phyloP scores from a whole-genome alignment of 2,113 vertebrate species.

The Vulpes lagopus region DNA sequence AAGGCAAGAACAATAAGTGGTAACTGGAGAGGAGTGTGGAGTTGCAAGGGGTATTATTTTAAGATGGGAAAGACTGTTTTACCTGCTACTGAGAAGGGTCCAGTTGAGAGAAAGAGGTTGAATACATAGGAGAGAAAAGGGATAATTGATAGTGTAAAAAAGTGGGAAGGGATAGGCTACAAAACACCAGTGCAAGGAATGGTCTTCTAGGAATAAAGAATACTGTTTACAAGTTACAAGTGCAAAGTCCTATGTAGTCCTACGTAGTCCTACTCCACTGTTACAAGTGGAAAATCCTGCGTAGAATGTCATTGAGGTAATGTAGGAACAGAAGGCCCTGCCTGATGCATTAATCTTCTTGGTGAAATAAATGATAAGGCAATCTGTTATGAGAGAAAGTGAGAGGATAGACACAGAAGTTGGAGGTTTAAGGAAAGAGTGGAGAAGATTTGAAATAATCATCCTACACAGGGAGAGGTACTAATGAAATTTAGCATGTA shows the following conservation, averaged over 20 bases:
- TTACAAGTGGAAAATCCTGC: neutral
- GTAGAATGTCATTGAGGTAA: neutral
- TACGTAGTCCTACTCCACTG: neutral
- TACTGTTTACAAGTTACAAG: neutral
- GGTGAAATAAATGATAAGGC: neutral
- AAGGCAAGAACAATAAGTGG: neutral
- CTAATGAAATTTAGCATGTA: conserved; percentile 14
- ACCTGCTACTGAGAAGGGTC: neutral
- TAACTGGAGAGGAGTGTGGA: neutral
- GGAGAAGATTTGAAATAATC: conserved; percentile 41
- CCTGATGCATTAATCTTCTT: conserved; percentile 2
- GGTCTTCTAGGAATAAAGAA: neutral
- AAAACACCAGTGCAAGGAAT: neutral
- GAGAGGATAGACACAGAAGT: neutral
- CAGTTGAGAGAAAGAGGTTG: conserved; percentile 25
- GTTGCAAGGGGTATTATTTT: neutral
- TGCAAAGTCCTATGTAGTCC: too few species aligned
- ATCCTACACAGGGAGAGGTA: neutral
- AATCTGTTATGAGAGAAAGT: conserved; percentile 32
- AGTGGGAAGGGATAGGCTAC: neutral
- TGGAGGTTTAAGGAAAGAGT: conserved; percentile 2
- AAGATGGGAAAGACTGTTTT: conserved; percentile 49
- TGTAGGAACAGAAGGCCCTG: neutral
- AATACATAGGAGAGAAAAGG: neutral
- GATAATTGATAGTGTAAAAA: neutral